phyloP scores from a whole-genome alignment of 2,113 vertebrate species.

The Nymphicus hollandicus region DNA sequence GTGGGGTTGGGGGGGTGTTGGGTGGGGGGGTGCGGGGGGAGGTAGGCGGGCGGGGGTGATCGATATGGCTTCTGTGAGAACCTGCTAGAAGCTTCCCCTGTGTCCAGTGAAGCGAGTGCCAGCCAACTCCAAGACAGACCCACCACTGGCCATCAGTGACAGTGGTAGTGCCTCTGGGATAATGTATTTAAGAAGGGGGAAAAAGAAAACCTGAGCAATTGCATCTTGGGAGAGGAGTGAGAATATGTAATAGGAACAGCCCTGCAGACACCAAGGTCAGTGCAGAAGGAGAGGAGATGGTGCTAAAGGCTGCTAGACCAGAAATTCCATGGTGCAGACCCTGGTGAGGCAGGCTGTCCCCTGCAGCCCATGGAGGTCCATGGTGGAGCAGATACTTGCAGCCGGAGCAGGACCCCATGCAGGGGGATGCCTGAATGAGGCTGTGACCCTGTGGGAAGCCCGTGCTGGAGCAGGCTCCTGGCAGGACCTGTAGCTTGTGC shows the following conservation, averaged over 20 bases:
- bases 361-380: not conserved
- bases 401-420: not conserved
- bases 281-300: not conserved
- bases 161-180: not conserved
- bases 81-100: not conserved
- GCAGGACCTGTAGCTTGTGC: not conserved
- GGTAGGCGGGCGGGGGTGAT: not conserved
- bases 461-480: not conserved
- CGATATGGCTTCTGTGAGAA: not conserved
- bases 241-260: not conserved
- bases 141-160: not conserved
- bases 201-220: not conserved
- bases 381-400: not conserved
- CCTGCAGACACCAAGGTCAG: not conserved
- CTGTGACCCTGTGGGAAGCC: not conserved
- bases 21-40: too few relatives aligned
- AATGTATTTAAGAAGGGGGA: not conserved
- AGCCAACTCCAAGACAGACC: not conserved
- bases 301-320: not conserved
- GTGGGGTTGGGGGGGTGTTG: too few relatives aligned
- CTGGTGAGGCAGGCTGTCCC: not conserved
- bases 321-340: not conserved
- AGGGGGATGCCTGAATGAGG: not conserved
- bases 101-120: not conserved
- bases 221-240: not conserved